phyloP scores from a whole-genome alignment of 2,797 vertebrate species.

The Poecilia picta region DNA sequence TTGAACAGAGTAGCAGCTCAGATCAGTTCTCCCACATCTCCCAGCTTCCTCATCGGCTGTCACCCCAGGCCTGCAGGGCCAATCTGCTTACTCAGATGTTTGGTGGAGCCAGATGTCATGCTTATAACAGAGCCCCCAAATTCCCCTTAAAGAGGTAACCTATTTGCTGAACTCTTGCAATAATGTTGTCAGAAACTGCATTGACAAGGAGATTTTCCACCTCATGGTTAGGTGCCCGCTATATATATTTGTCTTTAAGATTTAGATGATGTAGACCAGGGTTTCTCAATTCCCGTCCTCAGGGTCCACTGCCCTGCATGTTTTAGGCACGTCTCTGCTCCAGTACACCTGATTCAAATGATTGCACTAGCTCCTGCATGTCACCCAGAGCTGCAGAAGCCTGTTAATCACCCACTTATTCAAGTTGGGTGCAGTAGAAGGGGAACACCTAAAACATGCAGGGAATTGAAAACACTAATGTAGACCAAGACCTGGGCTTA shows the following conservation, averaged over 20 bases:
- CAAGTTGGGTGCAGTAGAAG: no score
- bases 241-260: constrained; percentile 32
- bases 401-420: no score
- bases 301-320: no score
- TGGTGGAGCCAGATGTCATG: constrained; percentile 73
- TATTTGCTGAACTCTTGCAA: constrained; percentile 56
- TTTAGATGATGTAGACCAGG: constrained; percentile 21
- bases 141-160: constrained; percentile 62
- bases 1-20: constrained; percentile 67
- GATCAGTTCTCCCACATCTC: constrained; percentile 69
- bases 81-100: constrained; percentile 81
- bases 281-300: no score
- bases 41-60: constrained; percentile 70
- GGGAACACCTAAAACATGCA: no score
- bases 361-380: no score
- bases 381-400: no score
- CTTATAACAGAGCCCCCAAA: constrained; percentile 63
- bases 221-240: constrained; percentile 33
- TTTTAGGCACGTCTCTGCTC: no score
- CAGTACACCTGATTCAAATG: no score
- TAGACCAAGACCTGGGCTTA: not conserved
- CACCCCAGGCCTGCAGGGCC: constrained; percentile 71
- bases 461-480: no score
- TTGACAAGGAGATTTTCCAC: constrained; percentile 44
- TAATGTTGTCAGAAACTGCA: constrained; percentile 60